phyloP scores from a whole-genome alignment of 2,888 invertebrate genomes.

The Lithophane socia region DNA sequence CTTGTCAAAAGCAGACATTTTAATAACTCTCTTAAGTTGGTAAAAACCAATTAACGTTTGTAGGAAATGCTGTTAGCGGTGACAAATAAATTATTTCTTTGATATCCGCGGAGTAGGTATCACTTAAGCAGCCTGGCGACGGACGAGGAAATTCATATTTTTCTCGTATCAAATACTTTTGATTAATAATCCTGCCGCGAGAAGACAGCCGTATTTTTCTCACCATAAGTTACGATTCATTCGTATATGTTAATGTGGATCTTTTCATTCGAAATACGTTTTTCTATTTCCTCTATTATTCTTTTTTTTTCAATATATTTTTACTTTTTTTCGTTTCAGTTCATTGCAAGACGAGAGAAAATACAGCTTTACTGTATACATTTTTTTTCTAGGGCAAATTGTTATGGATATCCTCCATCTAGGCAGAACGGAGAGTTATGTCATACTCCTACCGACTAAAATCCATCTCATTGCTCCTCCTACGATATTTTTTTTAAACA shows the following conservation, averaged over 20 bases:
- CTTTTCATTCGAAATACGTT: conserved; percentile 25
- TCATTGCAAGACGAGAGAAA: neutral
- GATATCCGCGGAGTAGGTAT: conserved; percentile 49
- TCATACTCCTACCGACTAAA: too few species aligned
- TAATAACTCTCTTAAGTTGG: conserved; percentile 62
- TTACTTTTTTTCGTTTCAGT: neutral
- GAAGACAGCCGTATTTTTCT: conserved; percentile 86
- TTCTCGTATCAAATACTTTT: conserved; percentile 83
- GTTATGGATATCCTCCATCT: too few species aligned
- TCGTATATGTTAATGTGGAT: conserved; percentile 80
- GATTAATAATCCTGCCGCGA: conserved; percentile 84
- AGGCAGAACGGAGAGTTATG: too few species aligned
- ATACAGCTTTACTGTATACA: too few species aligned
- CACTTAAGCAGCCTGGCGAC: conserved; percentile 67
- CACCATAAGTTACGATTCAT: conserved; percentile 86
- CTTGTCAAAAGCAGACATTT: conserved; percentile 67
- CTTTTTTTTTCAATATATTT: neutral
- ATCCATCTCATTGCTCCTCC: too few species aligned
- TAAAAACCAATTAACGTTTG: conserved; percentile 62
- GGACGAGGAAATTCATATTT: conserved; percentile 82
- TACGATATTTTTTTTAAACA: neutral
- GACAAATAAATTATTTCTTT: conserved; percentile 57
- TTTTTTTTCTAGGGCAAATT: too few species aligned
- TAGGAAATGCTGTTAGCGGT: conserved; percentile 36
- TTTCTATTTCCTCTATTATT: neutral